Conservation (phyloP, 2,888 invertebrate genomes). For the Euzophera pinguis region DNA sequence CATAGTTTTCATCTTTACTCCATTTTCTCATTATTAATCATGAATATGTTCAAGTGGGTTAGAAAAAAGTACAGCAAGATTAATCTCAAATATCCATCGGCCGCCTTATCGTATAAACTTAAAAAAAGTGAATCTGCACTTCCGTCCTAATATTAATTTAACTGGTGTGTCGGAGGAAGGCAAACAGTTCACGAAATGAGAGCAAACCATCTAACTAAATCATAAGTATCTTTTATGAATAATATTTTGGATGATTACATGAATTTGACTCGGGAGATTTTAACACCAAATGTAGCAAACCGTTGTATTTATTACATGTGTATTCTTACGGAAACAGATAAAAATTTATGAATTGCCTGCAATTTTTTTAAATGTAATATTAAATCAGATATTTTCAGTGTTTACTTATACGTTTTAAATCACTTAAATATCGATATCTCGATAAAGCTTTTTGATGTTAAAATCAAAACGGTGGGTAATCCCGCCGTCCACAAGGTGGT, state of each 20-base stretch:
- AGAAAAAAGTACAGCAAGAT: too few relatives aligned
- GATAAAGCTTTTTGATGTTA: too few relatives aligned
- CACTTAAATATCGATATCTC: not conserved
- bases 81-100: not conserved
- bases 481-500: too few relatives aligned
- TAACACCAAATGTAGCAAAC: not conserved
- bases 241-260: not conserved
- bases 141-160: not conserved
- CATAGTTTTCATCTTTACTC: too few relatives aligned
- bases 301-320: not conserved
- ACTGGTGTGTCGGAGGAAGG: not conserved
- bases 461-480: too few relatives aligned
- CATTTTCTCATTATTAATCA: too few relatives aligned
- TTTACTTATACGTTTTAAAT: too few relatives aligned
- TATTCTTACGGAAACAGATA: not conserved
- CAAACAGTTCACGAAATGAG: conserved; percentile 33
- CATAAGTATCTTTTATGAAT: not conserved
- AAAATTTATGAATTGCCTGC: not conserved
- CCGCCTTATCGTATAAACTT: not conserved
- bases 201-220: conserved; percentile 47
- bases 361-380: too few relatives aligned
- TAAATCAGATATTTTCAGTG: too few relatives aligned
- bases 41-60: too few relatives aligned
- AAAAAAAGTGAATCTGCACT: conserved; percentile 9
- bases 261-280: not conserved